phyloP scores from a whole-genome alignment of 2,888 invertebrate genomes.

The Heliconius charithonia region DNA sequence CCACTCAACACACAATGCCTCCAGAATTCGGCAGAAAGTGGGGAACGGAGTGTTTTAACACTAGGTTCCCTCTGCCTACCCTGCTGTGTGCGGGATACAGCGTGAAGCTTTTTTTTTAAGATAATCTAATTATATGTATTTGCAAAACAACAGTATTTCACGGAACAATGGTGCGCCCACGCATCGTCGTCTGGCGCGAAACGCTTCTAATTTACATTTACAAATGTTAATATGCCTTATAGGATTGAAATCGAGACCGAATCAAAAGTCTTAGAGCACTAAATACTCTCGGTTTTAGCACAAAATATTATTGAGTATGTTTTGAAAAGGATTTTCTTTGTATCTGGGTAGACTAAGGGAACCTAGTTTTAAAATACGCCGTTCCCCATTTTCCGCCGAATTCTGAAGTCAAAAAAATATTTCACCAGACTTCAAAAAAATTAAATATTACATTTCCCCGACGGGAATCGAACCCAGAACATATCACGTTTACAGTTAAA shows the following conservation, averaged over 20 bases:
- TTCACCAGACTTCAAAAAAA: background rate
- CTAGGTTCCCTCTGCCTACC: too few species aligned
- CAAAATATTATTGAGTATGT: too few species aligned
- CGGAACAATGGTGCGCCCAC: conserved; percentile 79
- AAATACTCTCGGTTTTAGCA: conserved; percentile 76
- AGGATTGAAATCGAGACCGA: conserved; percentile 57
- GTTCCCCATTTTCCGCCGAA: too few species aligned
- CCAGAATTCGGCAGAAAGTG: too few species aligned
- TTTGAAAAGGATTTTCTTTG: too few species aligned
- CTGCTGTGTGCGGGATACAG: too few species aligned
- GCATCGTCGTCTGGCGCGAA: conserved; percentile 68
- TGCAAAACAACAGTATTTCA: conserved; percentile 60
- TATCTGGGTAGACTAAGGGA: too few species aligned
- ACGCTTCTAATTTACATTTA: conserved; percentile 74
- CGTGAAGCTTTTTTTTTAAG: too few species aligned
- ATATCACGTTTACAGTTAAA: background rate
- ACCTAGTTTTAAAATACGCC: too few species aligned
- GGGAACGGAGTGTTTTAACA: too few species aligned
- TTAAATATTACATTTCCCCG: background rate
- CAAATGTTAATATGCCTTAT: conserved; percentile 53
- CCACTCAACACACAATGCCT: too few species aligned
- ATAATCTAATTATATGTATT: conserved; percentile 61
- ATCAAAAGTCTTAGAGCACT: conserved; percentile 70
- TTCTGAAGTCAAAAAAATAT: too few species aligned
- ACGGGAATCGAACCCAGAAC: background rate